These are phyloP conservation scores for Choloepus hoffmanni DNA, from an alignment of 2,113 vertebrate species.

Conservation along the genomic window DNA sequence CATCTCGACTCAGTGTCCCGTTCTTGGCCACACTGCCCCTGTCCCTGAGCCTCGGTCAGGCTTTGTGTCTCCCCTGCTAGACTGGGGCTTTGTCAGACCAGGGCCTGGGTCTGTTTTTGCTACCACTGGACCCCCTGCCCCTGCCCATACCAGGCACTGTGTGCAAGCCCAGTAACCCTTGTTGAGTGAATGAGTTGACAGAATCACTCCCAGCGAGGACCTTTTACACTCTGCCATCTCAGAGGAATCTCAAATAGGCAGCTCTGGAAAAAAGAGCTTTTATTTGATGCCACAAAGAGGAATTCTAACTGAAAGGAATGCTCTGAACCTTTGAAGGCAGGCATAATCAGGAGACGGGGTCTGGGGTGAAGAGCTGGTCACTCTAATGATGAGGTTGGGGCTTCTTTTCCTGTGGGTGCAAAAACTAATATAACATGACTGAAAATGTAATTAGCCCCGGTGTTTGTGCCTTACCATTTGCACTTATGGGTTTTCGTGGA, in stretches of 20 bases:
- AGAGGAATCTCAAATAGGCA: neutral
- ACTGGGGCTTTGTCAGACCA: neutral
- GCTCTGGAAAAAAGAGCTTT: neutral
- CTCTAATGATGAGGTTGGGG: constrained; percentile 60
- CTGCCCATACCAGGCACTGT: too few relatives aligned
- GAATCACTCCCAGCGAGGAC: neutral
- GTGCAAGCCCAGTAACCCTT: neutral
- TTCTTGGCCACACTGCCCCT: neutral
- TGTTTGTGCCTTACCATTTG: constrained; percentile 71
- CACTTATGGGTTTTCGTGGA: constrained; percentile 26
- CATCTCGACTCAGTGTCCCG: neutral
- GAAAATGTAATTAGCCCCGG: constrained; percentile 75
- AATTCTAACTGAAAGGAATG: neutral
- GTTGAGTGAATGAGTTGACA: neutral
- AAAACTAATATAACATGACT: constrained; percentile 73
- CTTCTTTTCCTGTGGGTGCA: constrained; percentile 76
- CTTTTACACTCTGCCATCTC: neutral
- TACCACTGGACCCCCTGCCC: too few relatives aligned
- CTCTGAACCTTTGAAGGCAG: neutral
- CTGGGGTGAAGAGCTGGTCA: constrained; percentile 62
- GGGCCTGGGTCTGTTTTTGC: neutral
- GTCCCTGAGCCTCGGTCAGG: neutral
- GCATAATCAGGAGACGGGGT: neutral
- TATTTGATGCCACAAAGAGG: neutral
- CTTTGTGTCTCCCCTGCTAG: neutral